These are phyloP conservation scores for Hyles euphorbiae DNA, from an alignment of 1,140 invertebrate genomes.

Conservation along the genomic window DNA sequence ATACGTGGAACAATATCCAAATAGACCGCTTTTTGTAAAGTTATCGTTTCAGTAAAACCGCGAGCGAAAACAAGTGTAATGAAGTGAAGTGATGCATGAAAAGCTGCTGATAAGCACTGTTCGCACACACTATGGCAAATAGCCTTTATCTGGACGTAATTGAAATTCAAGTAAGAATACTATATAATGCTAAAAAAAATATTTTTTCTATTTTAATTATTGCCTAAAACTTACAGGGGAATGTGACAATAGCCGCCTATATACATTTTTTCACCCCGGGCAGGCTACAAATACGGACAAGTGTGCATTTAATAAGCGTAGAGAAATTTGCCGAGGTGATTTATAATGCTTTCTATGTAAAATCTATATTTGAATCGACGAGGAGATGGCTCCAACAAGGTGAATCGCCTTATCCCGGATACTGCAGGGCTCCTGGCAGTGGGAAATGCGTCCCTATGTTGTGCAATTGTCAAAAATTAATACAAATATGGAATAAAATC, in stretches of 20 bases:
- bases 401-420: conserved; percentile 58
- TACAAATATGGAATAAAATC: conserved; percentile 38
- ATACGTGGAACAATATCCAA: too few species aligned
- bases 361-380: conserved; percentile 14
- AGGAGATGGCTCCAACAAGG: conserved; percentile 48
- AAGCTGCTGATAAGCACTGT: too few species aligned
- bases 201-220: conserved; percentile 1
- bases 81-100: too few species aligned
- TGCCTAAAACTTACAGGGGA: conserved; percentile 26
- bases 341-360: conserved; percentile 1
- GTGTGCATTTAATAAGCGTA: conserved; percentile 21
- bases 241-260: conserved; percentile 33
- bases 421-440: conserved; percentile 54
- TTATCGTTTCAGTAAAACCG: too few species aligned
- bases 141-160: conserved; percentile 12
- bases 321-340: conserved; percentile 13
- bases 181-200: not conserved
- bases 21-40: too few species aligned
- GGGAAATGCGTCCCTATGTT: conserved; percentile 40
- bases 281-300: conserved; percentile 29
- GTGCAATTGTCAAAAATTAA: conserved; percentile 52
- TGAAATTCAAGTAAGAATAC: conserved; percentile 16
- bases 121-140: conserved; percentile 4
- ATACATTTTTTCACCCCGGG: conserved; percentile 44
- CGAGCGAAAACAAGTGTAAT: too few species aligned